These are phyloP conservation scores for Liasis olivaceus DNA, from an alignment of 2,797 vertebrate species.

Conservation along the genomic window DNA sequence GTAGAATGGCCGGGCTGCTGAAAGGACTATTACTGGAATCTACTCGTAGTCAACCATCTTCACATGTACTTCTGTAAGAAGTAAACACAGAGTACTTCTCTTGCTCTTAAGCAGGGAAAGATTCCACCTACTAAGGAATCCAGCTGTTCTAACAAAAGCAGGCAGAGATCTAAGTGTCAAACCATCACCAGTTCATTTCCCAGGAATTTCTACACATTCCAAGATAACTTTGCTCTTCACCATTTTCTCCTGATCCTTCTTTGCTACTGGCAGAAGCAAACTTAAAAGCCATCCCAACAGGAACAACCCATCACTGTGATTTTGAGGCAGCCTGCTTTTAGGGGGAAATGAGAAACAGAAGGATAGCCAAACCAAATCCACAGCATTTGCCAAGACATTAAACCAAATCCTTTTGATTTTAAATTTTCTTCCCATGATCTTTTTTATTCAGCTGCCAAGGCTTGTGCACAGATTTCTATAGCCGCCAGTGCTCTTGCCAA, in stretches of 20 bases:
- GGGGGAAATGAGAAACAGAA: neutral
- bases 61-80: neutral
- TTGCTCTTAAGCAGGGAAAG: neutral
- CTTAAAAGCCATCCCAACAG: neutral
- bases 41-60: neutral
- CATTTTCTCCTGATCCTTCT: neutral
- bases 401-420: conserved; percentile 13
- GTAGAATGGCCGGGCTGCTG: neutral
- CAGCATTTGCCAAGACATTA: conserved; percentile 3
- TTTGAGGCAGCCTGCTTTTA: neutral
- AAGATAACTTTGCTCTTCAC: neutral
- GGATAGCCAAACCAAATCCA: neutral
- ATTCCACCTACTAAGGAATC: neutral
- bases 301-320: neutral
- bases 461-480: conserved; percentile 16
- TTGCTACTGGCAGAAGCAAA: neutral
- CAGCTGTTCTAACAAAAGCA: neutral
- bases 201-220: neutral
- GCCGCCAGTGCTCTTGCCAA: conserved; percentile 13
- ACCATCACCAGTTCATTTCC: neutral
- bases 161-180: neutral
- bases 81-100: neutral
- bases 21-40: neutral
- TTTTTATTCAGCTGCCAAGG: conserved; percentile 12
- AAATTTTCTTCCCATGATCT: conserved; percentile 10